phyloP scores from a whole-genome alignment of 2,797 vertebrate species.

The Acanthurus tractus region DNA sequence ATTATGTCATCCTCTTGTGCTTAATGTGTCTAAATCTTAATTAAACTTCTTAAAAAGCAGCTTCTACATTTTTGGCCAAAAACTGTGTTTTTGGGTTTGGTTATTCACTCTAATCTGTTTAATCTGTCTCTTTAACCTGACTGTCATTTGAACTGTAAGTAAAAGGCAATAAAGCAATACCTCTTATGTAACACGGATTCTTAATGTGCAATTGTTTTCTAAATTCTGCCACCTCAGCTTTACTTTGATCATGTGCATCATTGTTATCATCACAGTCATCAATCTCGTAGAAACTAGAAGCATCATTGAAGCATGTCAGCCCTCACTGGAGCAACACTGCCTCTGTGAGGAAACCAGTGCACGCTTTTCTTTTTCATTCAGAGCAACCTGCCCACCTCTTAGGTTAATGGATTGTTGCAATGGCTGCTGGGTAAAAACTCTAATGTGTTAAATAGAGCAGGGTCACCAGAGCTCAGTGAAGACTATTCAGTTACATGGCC shows the following conservation, averaged over 20 bases:
- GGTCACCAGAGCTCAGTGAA: constrained; percentile 39
- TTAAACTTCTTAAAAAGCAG: constrained; percentile 1
- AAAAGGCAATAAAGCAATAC: background rate
- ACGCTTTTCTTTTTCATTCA: constrained; percentile 21
- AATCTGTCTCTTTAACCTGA: background rate
- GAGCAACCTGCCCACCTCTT: constrained; percentile 22
- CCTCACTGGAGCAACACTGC: background rate
- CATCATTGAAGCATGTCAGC: background rate
- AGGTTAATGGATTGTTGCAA: constrained; percentile 68
- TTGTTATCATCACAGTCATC: background rate
- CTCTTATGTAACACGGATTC: background rate
- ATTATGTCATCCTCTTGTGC: background rate
- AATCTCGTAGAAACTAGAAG: background rate
- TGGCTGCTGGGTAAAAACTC: constrained; percentile 34
- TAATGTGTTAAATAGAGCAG: background rate
- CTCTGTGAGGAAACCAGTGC: background rate
- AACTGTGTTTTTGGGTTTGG: background rate
- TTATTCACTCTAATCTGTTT: background rate
- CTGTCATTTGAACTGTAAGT: background rate
- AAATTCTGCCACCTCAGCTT: background rate
- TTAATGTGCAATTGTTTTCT: background rate
- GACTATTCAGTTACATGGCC: constrained; percentile 67
- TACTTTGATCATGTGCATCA: background rate
- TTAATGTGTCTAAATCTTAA: background rate
- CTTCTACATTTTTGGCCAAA: no score